These are phyloP conservation scores for Heliconius hewitsoni DNA, from an alignment of 1,140 invertebrate species.

Conservation along the genomic window DNA sequence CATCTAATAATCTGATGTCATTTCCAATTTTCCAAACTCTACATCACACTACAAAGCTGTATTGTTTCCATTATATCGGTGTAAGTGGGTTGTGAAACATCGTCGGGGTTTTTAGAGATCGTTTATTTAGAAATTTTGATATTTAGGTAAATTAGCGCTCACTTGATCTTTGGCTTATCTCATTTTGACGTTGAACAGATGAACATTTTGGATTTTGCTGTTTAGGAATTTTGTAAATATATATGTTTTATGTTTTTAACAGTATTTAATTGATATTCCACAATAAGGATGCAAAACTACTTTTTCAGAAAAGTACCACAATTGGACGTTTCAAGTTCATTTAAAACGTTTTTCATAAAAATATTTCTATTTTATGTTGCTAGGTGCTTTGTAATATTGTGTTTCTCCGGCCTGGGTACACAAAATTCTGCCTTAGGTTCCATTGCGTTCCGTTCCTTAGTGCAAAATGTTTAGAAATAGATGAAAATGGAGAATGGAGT, in stretches of 20 bases:
- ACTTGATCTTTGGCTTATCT: constrained; percentile 1
- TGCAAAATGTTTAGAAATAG: too few species aligned
- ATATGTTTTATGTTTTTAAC: not conserved
- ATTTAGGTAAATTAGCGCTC: constrained; percentile 5
- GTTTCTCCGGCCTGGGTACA: too few species aligned
- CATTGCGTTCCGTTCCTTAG: too few species aligned
- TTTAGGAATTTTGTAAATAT: not conserved
- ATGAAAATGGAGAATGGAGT: too few species aligned
- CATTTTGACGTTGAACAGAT: not conserved
- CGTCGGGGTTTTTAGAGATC: constrained; percentile 13
- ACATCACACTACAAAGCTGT: not conserved
- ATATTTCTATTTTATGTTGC: too few species aligned
- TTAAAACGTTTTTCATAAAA: too few species aligned
- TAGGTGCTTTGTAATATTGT: too few species aligned
- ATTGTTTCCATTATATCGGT: constrained; percentile 12
- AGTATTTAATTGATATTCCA: not conserved
- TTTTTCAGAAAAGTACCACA: too few species aligned
- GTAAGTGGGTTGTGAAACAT: constrained; percentile 20
- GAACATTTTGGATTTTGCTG: not conserved
- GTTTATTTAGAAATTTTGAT: constrained; percentile 10
- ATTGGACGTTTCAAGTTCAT: too few species aligned
- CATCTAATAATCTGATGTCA: not conserved
- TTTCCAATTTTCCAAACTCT: not conserved
- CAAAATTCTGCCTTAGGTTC: too few species aligned
- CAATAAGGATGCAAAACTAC: too few species aligned